These are phyloP conservation scores for Hylia prasina DNA, from an alignment of 2,113 vertebrate genomes.

Conservation along the genomic window DNA sequence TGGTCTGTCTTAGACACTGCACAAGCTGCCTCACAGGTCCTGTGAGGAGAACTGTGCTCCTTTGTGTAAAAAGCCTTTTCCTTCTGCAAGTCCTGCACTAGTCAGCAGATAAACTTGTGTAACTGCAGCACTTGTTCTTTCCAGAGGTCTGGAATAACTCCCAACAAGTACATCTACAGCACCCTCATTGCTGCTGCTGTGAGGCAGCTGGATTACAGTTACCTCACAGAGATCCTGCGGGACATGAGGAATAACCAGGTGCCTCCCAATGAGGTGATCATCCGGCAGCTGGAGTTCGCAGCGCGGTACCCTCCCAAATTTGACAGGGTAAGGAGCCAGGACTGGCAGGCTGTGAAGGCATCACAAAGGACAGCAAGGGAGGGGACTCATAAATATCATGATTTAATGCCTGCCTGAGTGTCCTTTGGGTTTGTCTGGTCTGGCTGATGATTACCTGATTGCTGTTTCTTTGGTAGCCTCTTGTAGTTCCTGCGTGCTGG, in stretches of 20 bases:
- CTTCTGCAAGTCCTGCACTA: background rate
- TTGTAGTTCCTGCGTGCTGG: background rate
- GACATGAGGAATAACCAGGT: conserved; percentile 80
- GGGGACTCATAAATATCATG: accelerated
- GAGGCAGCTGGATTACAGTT: conserved; percentile 83
- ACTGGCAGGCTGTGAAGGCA: background rate
- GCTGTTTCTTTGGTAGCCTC: background rate
- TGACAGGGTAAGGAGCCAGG: conserved; percentile 74
- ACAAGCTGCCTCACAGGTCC: background rate
- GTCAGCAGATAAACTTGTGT: background rate
- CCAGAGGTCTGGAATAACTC: conserved; percentile 80
- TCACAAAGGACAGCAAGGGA: accelerated
- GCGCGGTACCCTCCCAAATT: conserved; percentile 87
- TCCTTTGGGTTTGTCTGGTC: background rate
- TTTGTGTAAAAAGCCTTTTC: background rate
- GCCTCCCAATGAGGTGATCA: conserved; percentile 87
- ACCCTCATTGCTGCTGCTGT: conserved; percentile 82
- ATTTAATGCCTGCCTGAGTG: background rate
- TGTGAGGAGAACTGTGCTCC: background rate
- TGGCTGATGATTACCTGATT: background rate
- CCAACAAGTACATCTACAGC: conserved; percentile 87
- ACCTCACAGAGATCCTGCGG: conserved; percentile 82
- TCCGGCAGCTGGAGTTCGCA: conserved; percentile 90
- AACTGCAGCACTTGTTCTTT: background rate
- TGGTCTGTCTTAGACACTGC: background rate